phyloP scores from a whole-genome alignment of 2,113 vertebrate species.

The Rhea americana region DNA sequence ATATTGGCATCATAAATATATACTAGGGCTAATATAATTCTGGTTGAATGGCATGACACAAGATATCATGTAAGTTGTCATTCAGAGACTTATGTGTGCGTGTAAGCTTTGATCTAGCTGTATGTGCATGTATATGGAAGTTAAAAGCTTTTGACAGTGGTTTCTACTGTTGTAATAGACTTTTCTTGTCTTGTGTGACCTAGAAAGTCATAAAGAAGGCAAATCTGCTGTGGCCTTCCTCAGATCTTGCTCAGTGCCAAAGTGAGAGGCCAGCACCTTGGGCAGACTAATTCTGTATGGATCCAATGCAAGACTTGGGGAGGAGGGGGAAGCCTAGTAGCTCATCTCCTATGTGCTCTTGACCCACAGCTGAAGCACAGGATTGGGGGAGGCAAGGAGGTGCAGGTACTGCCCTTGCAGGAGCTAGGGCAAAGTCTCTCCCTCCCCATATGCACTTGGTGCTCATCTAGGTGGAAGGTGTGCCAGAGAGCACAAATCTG shows the following conservation, averaged over 20 bases:
- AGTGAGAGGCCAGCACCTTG: background rate
- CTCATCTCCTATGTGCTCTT: too few species aligned
- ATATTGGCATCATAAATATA: background rate
- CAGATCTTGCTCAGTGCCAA: background rate
- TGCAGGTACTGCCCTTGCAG: background rate
- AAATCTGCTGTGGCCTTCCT: background rate
- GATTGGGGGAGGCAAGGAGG: too few species aligned
- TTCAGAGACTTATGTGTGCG: background rate
- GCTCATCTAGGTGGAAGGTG: background rate
- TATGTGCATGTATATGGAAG: too few species aligned
- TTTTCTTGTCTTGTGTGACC: background rate
- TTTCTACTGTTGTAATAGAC: background rate
- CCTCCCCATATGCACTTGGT: too few species aligned
- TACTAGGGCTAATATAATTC: background rate
- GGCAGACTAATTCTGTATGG: background rate
- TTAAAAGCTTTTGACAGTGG: background rate
- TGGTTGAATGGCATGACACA: too few species aligned
- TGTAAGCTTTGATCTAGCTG: background rate
- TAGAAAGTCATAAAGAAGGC: background rate
- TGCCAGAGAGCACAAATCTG: background rate
- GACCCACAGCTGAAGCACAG: too few species aligned
- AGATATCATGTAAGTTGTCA: background rate
- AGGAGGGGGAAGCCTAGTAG: background rate
- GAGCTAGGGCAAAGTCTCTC: background rate
- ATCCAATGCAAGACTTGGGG: background rate